A percentile compares a stretch with the other conserved stretches of the same genome.
phyloP scores from a whole-genome alignment of 2,888 invertebrate genomes.

The Yponomeuta sedellus region DNA sequence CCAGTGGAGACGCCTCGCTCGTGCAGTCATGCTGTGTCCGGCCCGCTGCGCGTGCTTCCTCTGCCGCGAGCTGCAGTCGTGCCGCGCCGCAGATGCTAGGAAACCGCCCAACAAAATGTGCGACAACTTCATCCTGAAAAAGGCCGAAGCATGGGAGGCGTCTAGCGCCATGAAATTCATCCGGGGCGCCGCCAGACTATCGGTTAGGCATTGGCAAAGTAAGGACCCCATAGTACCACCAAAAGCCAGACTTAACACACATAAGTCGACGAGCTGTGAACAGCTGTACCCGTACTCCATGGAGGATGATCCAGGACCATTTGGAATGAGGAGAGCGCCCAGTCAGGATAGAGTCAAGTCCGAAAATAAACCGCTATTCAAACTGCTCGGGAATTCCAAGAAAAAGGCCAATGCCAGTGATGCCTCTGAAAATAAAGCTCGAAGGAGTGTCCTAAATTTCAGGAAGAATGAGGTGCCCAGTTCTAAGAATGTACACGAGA shows the following conservation, averaged over 20 bases:
- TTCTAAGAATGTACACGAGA: slow-evolving; percentile 63
- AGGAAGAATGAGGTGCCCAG: slow-evolving; percentile 50
- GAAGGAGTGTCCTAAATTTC: slow-evolving; percentile 64
- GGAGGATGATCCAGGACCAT: slow-evolving; percentile 54
- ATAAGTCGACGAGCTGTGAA: slow-evolving; percentile 70
- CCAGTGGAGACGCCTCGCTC: slow-evolving; percentile 63
- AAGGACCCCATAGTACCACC: slow-evolving; percentile 60
- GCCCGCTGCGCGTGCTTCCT: slow-evolving; percentile 85
- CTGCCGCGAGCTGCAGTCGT: slow-evolving; percentile 83
- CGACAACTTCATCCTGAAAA: slow-evolving; percentile 75
- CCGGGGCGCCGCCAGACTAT: slow-evolving; percentile 67
- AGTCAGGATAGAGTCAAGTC: slow-evolving; percentile 67
- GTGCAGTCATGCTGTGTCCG: slow-evolving; percentile 80
- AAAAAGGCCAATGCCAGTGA: slow-evolving; percentile 59
- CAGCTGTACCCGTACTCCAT: slow-evolving; percentile 61
- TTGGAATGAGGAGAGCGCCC: slow-evolving; percentile 64
- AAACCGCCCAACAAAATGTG: slow-evolving; percentile 62
- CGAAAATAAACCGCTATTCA: slow-evolving; percentile 60
- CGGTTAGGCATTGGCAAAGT: slow-evolving; percentile 73
- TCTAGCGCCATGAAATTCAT: slow-evolving; percentile 56
- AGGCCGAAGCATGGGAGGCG: slow-evolving; percentile 69
- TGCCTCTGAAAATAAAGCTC: slow-evolving; percentile 51
- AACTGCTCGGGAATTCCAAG: slow-evolving; percentile 60
- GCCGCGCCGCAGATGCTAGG: slow-evolving; percentile 70
- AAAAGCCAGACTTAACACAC: slow-evolving; percentile 54